Conservation (phyloP, 2,113 vertebrate species). For the Hippopotamus amphibius region DNA sequence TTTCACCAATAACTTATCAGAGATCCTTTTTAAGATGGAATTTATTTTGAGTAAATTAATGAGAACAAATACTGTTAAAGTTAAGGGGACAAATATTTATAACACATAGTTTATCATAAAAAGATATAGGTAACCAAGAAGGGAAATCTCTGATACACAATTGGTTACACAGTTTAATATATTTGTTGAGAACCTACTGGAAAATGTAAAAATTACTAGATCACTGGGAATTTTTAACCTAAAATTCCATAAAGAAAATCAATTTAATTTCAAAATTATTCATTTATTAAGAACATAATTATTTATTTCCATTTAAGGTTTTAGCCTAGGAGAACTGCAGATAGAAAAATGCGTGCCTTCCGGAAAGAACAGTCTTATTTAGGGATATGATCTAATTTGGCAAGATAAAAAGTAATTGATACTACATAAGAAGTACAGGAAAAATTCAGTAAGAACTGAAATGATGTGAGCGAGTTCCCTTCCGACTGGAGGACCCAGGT, state of each 20-base stretch:
- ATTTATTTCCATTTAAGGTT: conserved; percentile 3
- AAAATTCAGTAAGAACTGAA: background rate
- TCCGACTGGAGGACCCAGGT: background rate
- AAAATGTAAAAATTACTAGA: background rate
- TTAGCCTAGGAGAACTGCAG: background rate
- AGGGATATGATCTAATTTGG: background rate
- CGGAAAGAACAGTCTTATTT: conserved; percentile 22
- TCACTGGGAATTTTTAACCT: background rate
- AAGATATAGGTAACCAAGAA: background rate
- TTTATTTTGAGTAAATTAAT: conserved; percentile 42
- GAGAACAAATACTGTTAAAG: conserved; percentile 6
- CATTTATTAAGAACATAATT: conserved; percentile 23
- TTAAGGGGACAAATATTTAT: conserved; percentile 15
- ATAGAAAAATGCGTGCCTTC: conserved; percentile 27
- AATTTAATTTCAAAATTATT: conserved; percentile 22
- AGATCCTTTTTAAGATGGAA: conserved; percentile 55
- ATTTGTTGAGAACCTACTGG: background rate
- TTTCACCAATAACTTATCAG: conserved; percentile 67
- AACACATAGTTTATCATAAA: background rate
- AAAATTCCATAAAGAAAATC: conserved; percentile 35
- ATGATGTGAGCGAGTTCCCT: background rate
- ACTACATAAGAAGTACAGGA: background rate
- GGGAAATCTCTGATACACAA: background rate
- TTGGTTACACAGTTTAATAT: background rate
- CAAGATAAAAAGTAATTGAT: conserved; percentile 37